Conservation (phyloP, 2,888 invertebrate species). For the Anticlea derivata region DNA sequence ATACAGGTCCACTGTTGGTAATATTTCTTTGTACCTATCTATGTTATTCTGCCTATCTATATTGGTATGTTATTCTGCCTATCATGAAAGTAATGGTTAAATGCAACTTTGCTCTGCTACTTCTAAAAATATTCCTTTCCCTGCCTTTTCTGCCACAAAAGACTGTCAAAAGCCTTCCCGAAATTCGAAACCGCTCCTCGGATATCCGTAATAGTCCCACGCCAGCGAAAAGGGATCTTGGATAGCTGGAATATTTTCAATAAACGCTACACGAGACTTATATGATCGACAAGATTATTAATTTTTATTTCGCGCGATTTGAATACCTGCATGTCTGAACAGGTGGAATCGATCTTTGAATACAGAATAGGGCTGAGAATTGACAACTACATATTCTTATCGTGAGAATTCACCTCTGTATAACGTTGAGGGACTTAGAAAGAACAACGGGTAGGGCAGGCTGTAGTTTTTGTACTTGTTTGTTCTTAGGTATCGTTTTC, state of each 20-base stretch:
- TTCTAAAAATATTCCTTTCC: background rate
- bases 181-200: conserved; percentile 7
- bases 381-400: too few species aligned
- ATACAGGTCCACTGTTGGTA: too few species aligned
- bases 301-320: conserved; percentile 22
- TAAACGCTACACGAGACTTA: conserved; percentile 17
- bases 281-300: conserved; percentile 23
- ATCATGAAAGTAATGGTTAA: too few species aligned
- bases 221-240: conserved; percentile 13
- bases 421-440: too few species aligned
- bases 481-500: too few species aligned
- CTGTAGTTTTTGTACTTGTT: too few species aligned
- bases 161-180: conserved; percentile 8
- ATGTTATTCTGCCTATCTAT: too few species aligned
- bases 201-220: conserved; percentile 11
- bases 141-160: conserved; percentile 3
- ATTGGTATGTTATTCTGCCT: too few species aligned
- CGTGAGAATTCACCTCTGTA: too few species aligned
- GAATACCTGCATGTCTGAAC: conserved; percentile 33
- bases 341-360: conserved; percentile 6
- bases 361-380: background rate
- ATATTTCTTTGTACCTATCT: too few species aligned
- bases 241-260: conserved; percentile 17
- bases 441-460: too few species aligned
- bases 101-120: too few species aligned